Percentiles rank a stretch among this genome's conserved stretches.
These are phyloP conservation scores for Sebastes hubbsi DNA, from an alignment of 2,797 vertebrate species.

Conservation along the genomic window DNA sequence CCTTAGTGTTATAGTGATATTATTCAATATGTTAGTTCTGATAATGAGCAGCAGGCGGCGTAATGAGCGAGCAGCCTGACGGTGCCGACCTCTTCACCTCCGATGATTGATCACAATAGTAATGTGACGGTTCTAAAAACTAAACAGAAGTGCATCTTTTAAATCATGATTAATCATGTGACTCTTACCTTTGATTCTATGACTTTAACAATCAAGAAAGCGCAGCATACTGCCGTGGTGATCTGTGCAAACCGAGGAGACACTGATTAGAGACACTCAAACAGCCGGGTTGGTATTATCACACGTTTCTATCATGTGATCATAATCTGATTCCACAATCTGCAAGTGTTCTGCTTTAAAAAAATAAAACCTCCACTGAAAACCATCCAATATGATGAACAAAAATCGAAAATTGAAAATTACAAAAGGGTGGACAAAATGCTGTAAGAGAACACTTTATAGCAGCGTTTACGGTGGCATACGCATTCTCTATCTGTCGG, in stretches of 20 bases:
- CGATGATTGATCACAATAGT: background rate
- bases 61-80: background rate
- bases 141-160: background rate
- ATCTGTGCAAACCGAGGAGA: constrained; percentile 77
- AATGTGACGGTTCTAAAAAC: background rate
- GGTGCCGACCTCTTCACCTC: background rate
- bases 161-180: background rate
- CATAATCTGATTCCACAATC: too few species aligned
- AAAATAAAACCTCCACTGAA: too few species aligned
- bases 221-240: constrained; percentile 92
- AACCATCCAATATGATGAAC: too few species aligned
- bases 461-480: too few species aligned
- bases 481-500: background rate
- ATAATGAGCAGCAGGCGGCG: background rate
- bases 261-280: background rate
- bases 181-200: constrained; percentile 92
- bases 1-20: background rate
- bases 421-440: too few species aligned
- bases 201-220: constrained; percentile 95
- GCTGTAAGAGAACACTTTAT: too few species aligned
- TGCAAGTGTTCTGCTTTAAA: too few species aligned
- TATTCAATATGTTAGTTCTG: background rate
- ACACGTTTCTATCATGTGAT: background rate
- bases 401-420: too few species aligned
- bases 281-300: background rate